phyloP scores from a whole-genome alignment of 2,113 vertebrate species.

The Notarius quadriscutis region DNA sequence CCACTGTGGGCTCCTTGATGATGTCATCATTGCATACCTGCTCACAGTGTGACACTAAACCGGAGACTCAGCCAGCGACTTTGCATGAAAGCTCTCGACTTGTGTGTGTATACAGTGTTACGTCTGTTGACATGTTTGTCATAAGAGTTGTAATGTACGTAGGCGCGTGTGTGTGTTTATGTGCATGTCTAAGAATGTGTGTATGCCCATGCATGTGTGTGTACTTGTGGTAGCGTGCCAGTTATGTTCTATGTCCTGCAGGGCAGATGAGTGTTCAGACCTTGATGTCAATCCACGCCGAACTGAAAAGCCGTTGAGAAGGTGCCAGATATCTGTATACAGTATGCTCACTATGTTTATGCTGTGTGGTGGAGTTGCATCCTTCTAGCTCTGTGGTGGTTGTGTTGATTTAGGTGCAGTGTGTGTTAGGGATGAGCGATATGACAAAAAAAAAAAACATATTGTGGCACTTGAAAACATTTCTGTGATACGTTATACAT shows the following conservation, averaged over 20 bases:
- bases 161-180: not conserved
- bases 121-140: slow-evolving; percentile 29
- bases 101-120: not conserved
- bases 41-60: not conserved
- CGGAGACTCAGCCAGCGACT: slow-evolving; percentile 4
- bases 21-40: slow-evolving; percentile 16
- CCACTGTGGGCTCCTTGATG: not conserved
- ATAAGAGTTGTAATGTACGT: slow-evolving; percentile 7
- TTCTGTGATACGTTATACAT: not conserved
- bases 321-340: not conserved
- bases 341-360: not conserved
- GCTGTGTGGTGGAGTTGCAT: not conserved
- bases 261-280: not conserved
- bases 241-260: not conserved
- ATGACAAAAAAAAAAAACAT: not conserved
- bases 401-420: slow-evolving; percentile 24
- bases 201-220: not conserved
- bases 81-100: slow-evolving; percentile 39
- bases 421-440: not conserved
- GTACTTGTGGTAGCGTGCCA: not conserved
- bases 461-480: not conserved
- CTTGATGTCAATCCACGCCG: not conserved
- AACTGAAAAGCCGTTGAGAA: not conserved
- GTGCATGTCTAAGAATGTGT: slow-evolving; percentile 5
- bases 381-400: slow-evolving; percentile 14